Base-by-base conservation (phyloP, 1,140 invertebrate genomes). In the Hetaerina americana region DNA sequence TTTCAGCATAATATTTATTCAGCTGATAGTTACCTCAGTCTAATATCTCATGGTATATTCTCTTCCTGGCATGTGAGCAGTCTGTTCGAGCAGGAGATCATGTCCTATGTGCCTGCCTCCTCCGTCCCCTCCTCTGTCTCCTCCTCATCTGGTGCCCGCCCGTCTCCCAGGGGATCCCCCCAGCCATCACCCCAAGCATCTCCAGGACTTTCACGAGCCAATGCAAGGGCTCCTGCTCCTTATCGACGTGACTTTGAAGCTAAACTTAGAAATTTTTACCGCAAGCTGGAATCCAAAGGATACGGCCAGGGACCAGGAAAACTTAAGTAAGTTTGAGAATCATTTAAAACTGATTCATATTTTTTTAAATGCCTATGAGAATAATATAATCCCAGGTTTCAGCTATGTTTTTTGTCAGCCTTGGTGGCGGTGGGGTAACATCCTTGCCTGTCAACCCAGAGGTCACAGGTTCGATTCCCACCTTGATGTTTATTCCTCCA, bases 41-140 rank as follows among this genome's bases (percentile, higher is more conserved):
- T n/a, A n/a, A n/a, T n/a, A n/a, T n/a, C n/a, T 49, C 70, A 72
- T 57, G 15, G 69, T 74, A 27, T 26, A 71, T 67, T 68, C 73
- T 70, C 28, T 78, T 77, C 78, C 76, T 78, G 75, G n/a, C n/a
- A 57, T 57, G 15, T 57, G 40, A 57, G 29, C 85, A 96, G 94
- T 85, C 87, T 97, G 76, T 97, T 97, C 85, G 95, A 98, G 81
- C 93, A 97, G 86, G 95, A 98, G 85, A 97, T 98, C 78, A 97
- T 97, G 94, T 95, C 93, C 71, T 97, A 96, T 83, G 92, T 97
- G 77, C 95, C 95, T 74, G 89, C 91, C 71, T 87, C 85, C 76
- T 12, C 10, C 22, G 40, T 57, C 15, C 40, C 40, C 22, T 57
- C 40, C 15, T 57, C 40, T 57, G 85, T 87, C 78, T 79, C 86